These are phyloP conservation scores for Platycnemis pennipes DNA, from an alignment of 2,888 invertebrate species.

Conservation along the genomic window DNA sequence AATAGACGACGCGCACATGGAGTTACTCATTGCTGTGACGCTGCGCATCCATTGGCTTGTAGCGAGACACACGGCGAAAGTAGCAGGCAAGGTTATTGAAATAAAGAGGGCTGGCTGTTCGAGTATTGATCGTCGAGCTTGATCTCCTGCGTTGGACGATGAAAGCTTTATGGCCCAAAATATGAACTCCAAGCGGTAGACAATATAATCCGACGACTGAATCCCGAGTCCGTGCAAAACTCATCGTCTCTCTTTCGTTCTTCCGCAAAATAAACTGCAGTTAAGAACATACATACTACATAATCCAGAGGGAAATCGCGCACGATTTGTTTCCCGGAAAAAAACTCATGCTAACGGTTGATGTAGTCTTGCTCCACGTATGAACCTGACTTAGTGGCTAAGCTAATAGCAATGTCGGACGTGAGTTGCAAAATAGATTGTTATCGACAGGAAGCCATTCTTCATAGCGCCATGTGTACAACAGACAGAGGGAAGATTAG, in stretches of 20 bases:
- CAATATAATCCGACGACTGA: neutral
- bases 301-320: no score
- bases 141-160: conserved; percentile 10
- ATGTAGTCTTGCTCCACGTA: neutral
- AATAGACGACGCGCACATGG: no score
- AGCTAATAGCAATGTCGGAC: no score
- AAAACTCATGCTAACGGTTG: neutral
- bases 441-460: neutral
- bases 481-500: neutral
- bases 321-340: no score
- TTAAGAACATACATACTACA: no score
- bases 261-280: neutral
- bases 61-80: neutral
- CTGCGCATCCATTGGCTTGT: neutral
- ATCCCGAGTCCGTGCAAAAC: neutral
- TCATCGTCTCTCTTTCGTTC: neutral
- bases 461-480: neutral
- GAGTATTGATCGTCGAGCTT: conserved; percentile 21
- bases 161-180: conserved; percentile 11
- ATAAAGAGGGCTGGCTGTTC: conserved; percentile 22
- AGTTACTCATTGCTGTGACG: no score
- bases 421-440: neutral
- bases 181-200: neutral
- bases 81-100: neutral
- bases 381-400: neutral